Evolutionary conservation across 2,113 vertebrate species (phyloP), one percentile per base, ranked within the genome.

Genomic region (Mirounga angustirostris): DNA sequence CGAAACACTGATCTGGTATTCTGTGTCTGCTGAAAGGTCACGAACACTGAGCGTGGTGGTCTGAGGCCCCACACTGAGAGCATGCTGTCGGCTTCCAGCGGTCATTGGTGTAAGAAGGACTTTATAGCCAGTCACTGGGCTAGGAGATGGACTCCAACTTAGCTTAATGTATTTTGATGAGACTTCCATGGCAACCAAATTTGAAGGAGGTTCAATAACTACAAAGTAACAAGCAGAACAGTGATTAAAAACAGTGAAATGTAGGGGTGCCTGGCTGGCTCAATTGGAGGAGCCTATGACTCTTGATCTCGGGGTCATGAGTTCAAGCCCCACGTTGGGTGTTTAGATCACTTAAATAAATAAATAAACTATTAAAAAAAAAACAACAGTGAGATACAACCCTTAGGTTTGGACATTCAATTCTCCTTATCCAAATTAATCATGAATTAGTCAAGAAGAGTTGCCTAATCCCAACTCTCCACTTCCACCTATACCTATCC

Each of bases 131-230:
- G 99, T 99, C 84, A 99, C 98, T 18, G 99, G 98, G 21, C 99
- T 99, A 11, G 98, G 91, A 24, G 99, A 99, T 19, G 99, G 97
- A 71, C 98, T 99, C 99, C 99, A 99, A 43, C 97, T 98, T 76
- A 99, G 96, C n/a, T 99, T 99, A 97, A 99, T 98, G 24, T 99
- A 99, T 98, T 99, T 99, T 4, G 99, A 99, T 28, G 99, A 98
- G 76, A 99, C 97, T 96, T 99, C 99, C 36, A 98, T 98, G 56
- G 99, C 99, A 67, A 99, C 98, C 82, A 99, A 98, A 98, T 99
- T 99, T 65, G 99, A 99, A 91, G 99, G 99, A 89, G 99, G 99
- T 36, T 99, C 99, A n/a, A 99, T 98, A 73, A 98, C 99, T 99
- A 85, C 98, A 97, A 98, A 96, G 67, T 36, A 94, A 96, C 90